These are phyloP conservation scores for Lasioglossum vierecki DNA, from an alignment of 2,888 invertebrate species.

Conservation along the genomic window DNA sequence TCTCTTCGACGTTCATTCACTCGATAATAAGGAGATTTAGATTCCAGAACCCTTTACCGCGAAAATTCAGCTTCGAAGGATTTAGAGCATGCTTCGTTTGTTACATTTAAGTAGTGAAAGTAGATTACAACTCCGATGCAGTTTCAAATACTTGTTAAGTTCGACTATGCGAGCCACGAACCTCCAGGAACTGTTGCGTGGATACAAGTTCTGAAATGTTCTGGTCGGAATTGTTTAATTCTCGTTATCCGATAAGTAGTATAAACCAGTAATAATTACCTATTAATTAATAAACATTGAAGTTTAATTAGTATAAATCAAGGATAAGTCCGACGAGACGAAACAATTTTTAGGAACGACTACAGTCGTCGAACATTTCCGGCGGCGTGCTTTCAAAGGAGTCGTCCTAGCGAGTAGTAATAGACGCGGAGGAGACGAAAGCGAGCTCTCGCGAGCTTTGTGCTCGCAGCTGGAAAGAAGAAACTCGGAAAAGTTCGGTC, in stretches of 20 bases:
- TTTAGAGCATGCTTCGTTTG: not conserved
- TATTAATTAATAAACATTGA: not conserved
- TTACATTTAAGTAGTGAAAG: not conserved
- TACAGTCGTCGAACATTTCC: not conserved
- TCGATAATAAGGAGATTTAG: not conserved
- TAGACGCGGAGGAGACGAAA: slow-evolving; percentile 9
- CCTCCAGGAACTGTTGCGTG: not conserved
- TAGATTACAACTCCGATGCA: not conserved
- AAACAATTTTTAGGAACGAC: not conserved
- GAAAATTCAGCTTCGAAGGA: not conserved
- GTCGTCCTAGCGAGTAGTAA: slow-evolving; percentile 13
- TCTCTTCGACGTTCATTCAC: not conserved
- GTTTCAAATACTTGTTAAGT: not conserved
- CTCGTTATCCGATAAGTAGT: not conserved
- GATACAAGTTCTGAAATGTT: not conserved
- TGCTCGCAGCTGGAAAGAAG: not conserved
- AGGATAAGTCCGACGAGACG: not conserved
- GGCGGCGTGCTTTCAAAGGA: not conserved
- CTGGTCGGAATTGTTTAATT: not conserved
- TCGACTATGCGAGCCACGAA: not conserved
- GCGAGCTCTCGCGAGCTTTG: slow-evolving; percentile 1
- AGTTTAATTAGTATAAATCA: not conserved
- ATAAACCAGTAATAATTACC: not conserved
- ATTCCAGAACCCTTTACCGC: not conserved
- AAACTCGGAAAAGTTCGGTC: slow-evolving; percentile 38